Evolutionary conservation across 2,113 vertebrate genomes (phyloP), one percentile per base, ranked within the genome.

Genomic region (Morone saxatilis): DNA sequence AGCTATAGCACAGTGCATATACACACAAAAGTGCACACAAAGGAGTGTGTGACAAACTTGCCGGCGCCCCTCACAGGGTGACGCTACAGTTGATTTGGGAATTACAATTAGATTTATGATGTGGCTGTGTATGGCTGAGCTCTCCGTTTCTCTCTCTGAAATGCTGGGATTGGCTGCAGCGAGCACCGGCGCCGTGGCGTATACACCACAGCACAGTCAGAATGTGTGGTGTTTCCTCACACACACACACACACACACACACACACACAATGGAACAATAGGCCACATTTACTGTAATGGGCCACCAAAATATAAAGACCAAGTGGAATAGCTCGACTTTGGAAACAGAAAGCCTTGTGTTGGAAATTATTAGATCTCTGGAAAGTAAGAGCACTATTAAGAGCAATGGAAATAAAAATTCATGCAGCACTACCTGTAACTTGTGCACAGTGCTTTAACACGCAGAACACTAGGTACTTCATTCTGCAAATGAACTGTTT

Each of bases 31-130:
- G 50, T 53, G 57, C 84, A 81, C 75, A 76, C 86, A 94, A 93
- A 94, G 87, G 76, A 91, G 87, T 83, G 85, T 86, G 89, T 91
- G 83, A 93, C 91, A 92, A 91, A 86, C 83, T 88, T 67, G 81
- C 78, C 75, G 80, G 88, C 88, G 86, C 92, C 85, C 92, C 86
- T 89, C 31, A 13, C 74, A 71, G 81, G 86, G 88, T 87, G 91
- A 92, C 92, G 80, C 92, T 94, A 92, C 92, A 95, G 94, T 93
- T 90, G 94, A 93, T 94, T 94, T 73, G 88, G 93, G 94, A 96
- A 96, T 96, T 95, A 96, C 95, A 96, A 94, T 95, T 92, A 96
- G 95, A 96, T 92, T 96, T 96, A 97, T 94, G 96, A 95, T 95
- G 94, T 88, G 89, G 94, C 87, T 88, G 87, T 94, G 90, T 91